These are phyloP conservation scores for Sylvietta virens DNA, from an alignment of 2,113 vertebrate species.

Conservation along the genomic window DNA sequence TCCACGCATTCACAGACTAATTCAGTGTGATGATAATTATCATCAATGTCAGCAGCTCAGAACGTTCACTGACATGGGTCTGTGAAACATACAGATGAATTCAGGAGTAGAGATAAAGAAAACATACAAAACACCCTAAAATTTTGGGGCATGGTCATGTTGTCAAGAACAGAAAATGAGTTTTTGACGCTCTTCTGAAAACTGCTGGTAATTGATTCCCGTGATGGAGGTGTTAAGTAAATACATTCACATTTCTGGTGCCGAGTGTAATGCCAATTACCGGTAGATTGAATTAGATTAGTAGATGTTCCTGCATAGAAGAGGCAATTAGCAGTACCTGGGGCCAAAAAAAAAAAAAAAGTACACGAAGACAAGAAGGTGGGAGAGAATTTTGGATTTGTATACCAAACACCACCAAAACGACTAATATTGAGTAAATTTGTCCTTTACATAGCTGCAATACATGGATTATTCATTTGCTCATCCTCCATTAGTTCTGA, in stretches of 20 bases:
- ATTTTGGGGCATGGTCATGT: background rate
- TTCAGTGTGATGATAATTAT: constrained; percentile 15
- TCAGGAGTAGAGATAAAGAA: background rate
- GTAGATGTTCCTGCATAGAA: background rate
- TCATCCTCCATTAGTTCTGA: background rate
- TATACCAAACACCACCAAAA: background rate
- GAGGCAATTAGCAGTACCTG: background rate
- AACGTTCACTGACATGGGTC: background rate
- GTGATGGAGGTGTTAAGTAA: background rate
- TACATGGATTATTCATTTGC: background rate
- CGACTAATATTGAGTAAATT: background rate
- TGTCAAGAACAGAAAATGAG: constrained; percentile 37
- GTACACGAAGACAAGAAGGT: background rate
- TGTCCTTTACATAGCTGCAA: background rate
- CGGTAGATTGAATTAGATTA: background rate
- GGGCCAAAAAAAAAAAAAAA: background rate
- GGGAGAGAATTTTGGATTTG: background rate
- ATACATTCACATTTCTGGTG: background rate
- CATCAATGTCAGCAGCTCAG: background rate
- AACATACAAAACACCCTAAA: constrained; percentile 26
- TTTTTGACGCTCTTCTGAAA: constrained; percentile 9
- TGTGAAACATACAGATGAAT: constrained; percentile 41
- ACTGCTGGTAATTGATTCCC: constrained; percentile 29
- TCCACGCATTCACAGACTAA: constrained; percentile 14
- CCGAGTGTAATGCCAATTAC: background rate